Evolutionary conservation across 2,888 invertebrate genomes (phyloP), one percentile per base, ranked within the genome.

Genomic region (Zeuzera pyrina): DNA sequence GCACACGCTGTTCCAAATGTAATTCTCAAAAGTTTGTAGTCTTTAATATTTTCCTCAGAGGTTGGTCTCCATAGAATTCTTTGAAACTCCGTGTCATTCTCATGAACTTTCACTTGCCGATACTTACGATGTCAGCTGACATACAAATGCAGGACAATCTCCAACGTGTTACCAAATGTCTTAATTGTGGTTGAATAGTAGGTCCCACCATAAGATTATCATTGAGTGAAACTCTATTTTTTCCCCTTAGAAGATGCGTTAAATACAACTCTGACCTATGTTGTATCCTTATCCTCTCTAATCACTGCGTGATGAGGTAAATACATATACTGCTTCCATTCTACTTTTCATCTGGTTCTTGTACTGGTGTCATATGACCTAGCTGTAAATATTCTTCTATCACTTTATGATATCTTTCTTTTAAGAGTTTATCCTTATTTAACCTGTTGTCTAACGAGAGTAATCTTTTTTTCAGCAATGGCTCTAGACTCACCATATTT

Each of bases 1-100:
- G 55, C 56, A 1, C 40, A 42, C 0, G 50, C 38, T 0, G 52
- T 56, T 0, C 52, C 55, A 15, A 57, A 57, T 0, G 52, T 58
- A 1, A 57, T n/a, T n/a, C 45, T 3, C 36, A 49, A 2, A 0
- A 52, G 11, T 12, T 39, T 34, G 12, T 38, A 53, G 28, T 51
- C 35, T 14, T 44, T 15, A 7, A 50, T 22, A 3, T 35, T 31
- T 5, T 23, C 4, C 6, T 32, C 28, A 4, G 31, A 16, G 14
- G 36, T n/a, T 3, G 41, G 28, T 11, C 43, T 19, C 49, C 47
- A 48, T 0, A 48, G 6, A 5, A 50, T 28, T 3, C 52, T 29
- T 28, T 52, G 51, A 19, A 29, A 50, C 12, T 47, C 41, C 3
- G 39, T 15, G 31, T 61, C 45, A 1, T 44, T 31, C 3, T 40